Evolutionary conservation across 2,113 vertebrate species (phyloP).

Genomic region (Turnix velox): DNA sequence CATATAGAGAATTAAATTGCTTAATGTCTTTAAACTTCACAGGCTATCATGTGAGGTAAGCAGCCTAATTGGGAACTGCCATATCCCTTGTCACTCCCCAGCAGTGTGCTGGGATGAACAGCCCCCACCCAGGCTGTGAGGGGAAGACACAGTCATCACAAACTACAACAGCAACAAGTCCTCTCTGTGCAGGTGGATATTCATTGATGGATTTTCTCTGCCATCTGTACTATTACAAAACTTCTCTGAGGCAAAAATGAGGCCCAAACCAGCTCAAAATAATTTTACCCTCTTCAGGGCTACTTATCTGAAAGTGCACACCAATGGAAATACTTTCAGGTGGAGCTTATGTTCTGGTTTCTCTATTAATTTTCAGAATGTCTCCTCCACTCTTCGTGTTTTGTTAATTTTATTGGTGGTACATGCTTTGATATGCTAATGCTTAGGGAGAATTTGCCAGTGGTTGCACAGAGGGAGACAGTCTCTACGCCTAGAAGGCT

Average conservation of each 20-base stretch:
- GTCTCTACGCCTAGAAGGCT: not conserved
- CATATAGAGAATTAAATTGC: not conserved
- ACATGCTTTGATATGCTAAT: conserved; percentile 5
- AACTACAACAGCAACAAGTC: not conserved
- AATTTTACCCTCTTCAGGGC: not conserved
- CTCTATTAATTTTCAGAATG: not conserved
- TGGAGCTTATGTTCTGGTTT: not conserved
- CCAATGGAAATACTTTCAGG: not conserved
- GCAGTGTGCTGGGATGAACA: not conserved
- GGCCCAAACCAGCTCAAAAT: not conserved
- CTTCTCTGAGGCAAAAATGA: not conserved
- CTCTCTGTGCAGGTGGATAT: not conserved
- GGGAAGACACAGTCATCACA: not conserved
- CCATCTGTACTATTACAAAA: not conserved
- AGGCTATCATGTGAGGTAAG: not conserved
- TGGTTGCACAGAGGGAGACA: not conserved
- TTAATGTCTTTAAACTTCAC: not conserved
- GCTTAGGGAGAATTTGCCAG: not conserved
- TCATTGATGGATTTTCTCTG: not conserved
- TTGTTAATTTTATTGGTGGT: not conserved
- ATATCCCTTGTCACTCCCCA: rapidly evolving
- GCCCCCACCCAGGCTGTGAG: rapidly evolving
- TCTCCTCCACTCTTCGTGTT: not conserved
- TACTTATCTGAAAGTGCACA: not conserved
- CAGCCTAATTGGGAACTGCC: not conserved